Base-by-base conservation (phyloP, 2,888 invertebrate species). In the Eupsilia transversa region DNA sequence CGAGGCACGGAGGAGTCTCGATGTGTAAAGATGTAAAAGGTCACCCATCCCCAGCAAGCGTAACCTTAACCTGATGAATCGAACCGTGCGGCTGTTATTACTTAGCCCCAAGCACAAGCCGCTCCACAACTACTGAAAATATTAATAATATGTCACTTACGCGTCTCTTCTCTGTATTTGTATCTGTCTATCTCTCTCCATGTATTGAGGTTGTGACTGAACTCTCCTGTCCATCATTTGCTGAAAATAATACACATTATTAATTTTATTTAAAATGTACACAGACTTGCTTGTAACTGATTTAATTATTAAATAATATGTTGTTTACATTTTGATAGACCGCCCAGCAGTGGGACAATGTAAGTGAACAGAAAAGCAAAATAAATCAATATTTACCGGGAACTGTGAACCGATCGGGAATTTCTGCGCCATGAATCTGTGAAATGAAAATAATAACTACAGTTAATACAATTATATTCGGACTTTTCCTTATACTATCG, bases 141-240 rank as follows among this genome's bases (percentile, higher is more conserved):
- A 52, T 5, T 5, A 52, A 52, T 12, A 52, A 2, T 52, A 52
- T 12, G n/a, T n/a, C 4, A 59, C 33, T 87, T 72, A 94, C 94
- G 91, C 92, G 73, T 94, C 94, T 86, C 94, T 91, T 68, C 91
- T 91, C 66, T 93, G 93, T 83, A 93, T 85, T 38, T 89, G 92
- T 52, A 93, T 91, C 82, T 95, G 96, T 81, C 94, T 92, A 72
- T 94, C 94, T 75, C 94, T 91, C 77, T 96, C 93, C 68, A 94
- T 89, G 65, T 94, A 95, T 72, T 96, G 96, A 27, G 94, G 93
- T 75, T 96, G 96, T 27, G 87, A 77, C 73, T 93, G 93, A 56
- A 92, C 92, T 81, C 94, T 90, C 75, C 95, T 90, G 54, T 95
- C 95, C 60, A 95, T 88, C 78, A 97, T 96, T 83, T 96, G 93